Base-by-base conservation (phyloP, 1,140 invertebrate species). In the Drosophila prosaltans region DNA sequence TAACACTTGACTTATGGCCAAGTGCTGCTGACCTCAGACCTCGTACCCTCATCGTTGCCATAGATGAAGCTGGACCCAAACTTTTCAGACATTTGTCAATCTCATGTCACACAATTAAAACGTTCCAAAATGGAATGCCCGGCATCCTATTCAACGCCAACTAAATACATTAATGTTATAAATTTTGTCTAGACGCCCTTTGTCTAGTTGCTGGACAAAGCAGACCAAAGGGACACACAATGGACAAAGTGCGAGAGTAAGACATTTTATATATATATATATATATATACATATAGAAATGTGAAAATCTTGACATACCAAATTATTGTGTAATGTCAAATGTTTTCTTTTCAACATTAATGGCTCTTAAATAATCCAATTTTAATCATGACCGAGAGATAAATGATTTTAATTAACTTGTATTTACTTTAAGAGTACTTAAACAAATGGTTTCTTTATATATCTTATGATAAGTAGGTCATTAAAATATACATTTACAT, bases 111-210 rank as follows among this genome's bases (percentile, higher is more conserved):
- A 24, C 45, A 82, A 88, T 77, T 80, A 65, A 83, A 69, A 69
- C 64, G 64, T 61, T 73, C 63, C 65, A 55, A 59, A 66, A 32
- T 45, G 69, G 78, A 69, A 85, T 86, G 65, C 54, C 59, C 10
- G 54, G 69, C 40, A 62, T 62, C 9, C 58, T 11, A 40, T 6
- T 9, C 11, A 57, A 43, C 72, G 61, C 67, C 40, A 63, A 75
- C 64, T 68, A 79, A 78, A 73, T 74, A 77, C 67, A 51, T 51
- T 51, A 51, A 26, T 24, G 45, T 89, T 89, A 89, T 74, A 88
- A 80, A 89, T 78, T 77, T 86, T 80, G 83, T 88, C 83, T 88
- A 88, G 83, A 88, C 83, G 58, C 57, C 84, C 64, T 78, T 83
- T 88, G 80, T 89, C 83, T 80, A 80, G 76, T 67, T 32, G 51